Evolutionary conservation across 2,888 invertebrate species (phyloP).

Genomic region (Synanthedon formicaeformis): DNA sequence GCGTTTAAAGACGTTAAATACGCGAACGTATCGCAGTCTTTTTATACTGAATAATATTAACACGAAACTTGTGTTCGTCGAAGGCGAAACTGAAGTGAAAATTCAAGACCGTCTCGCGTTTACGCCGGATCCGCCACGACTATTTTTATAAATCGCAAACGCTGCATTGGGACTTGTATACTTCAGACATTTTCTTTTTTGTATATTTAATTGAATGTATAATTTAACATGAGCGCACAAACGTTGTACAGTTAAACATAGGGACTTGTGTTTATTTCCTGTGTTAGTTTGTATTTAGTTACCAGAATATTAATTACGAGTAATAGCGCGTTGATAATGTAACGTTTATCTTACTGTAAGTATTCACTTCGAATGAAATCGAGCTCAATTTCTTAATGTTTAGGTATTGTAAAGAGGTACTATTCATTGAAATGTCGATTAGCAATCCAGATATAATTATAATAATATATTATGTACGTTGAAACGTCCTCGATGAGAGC

Average conservation of each 20-base stretch:
- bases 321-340: slow-evolving; percentile 6
- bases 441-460: slow-evolving; percentile 31
- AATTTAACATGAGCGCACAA: slow-evolving; percentile 65
- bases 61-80: slow-evolving; percentile 56
- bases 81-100: slow-evolving; percentile 35
- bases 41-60: slow-evolving; percentile 29
- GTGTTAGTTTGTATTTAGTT: slow-evolving; percentile 33
- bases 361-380: slow-evolving; percentile 60
- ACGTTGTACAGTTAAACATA: slow-evolving; percentile 58
- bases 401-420: slow-evolving; percentile 54
- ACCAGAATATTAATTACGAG: slow-evolving; percentile 26
- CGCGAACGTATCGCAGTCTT: slow-evolving; percentile 58
- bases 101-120: slow-evolving; percentile 42
- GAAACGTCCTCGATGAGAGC: slow-evolving; percentile 58
- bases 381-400: slow-evolving; percentile 64
- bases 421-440: slow-evolving; percentile 47
- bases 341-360: slow-evolving; percentile 12
- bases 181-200: background rate
- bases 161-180: slow-evolving; percentile 24
- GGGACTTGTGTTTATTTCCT: slow-evolving; percentile 37
- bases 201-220: slow-evolving; percentile 14
- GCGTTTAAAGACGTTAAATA: slow-evolving; percentile 52
- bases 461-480: slow-evolving; percentile 33
- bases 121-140: slow-evolving; percentile 46
- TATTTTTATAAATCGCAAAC: slow-evolving; percentile 62